These are phyloP conservation scores for Apaloderma vittatum DNA, from an alignment of 2,113 vertebrate genomes.

Conservation along the genomic window DNA sequence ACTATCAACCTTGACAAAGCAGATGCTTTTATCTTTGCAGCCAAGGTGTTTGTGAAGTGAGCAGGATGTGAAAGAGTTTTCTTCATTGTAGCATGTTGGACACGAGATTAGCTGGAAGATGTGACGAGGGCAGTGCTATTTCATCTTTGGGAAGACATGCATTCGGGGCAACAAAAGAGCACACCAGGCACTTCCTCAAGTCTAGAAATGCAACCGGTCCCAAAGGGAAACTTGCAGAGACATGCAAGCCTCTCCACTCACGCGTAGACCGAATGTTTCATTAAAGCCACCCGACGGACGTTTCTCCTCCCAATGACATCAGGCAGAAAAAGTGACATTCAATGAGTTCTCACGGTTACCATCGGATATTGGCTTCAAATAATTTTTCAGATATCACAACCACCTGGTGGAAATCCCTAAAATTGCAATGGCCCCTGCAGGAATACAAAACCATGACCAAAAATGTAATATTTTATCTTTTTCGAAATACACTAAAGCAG, in stretches of 20 bases:
- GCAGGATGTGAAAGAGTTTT: neutral
- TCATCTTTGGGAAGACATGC: neutral
- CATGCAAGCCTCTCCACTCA: neutral
- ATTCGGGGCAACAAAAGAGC: neutral
- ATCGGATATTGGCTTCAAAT: neutral
- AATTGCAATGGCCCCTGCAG: slow-evolving; percentile 1
- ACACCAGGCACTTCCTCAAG: neutral
- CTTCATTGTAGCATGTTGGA: neutral
- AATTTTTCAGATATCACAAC: neutral
- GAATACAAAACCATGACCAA: slow-evolving; percentile 17
- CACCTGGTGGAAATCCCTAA: neutral
- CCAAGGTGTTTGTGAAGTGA: neutral
- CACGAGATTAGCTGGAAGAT: neutral
- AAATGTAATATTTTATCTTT: slow-evolving; percentile 30
- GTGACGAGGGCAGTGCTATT: neutral
- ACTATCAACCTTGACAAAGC: neutral
- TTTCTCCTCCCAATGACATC: neutral
- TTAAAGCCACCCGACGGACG: neutral
- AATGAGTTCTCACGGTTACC: neutral
- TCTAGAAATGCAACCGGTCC: neutral
- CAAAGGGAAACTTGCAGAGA: neutral
- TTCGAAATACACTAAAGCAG: slow-evolving; percentile 62
- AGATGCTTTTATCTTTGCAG: neutral
- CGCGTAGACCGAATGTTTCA: neutral
- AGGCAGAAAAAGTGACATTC: neutral